A percentile compares a stretch with the other conserved stretches of the same genome.
Evolutionary conservation across 2,797 vertebrate genomes (phyloP).

Genomic region (Sebastes steindachneri): DNA sequence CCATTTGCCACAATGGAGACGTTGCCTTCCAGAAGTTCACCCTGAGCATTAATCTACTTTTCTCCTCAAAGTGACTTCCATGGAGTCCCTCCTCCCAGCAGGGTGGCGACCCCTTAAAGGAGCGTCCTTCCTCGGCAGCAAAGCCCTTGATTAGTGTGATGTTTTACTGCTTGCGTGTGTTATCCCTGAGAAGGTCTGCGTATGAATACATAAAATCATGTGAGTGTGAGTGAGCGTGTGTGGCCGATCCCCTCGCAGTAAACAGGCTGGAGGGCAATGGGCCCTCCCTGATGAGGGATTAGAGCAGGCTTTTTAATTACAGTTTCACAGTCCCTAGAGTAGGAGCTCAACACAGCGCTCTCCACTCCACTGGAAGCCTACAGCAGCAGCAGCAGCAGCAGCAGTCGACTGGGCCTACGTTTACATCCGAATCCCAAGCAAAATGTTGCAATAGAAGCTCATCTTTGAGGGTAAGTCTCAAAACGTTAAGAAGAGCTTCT

Average conservation of each 20-base stretch:
- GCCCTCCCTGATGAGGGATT: conserved; percentile 74
- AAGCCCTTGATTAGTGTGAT: conserved; percentile 48
- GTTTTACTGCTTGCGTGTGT: conserved; percentile 42
- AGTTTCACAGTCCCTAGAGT: conserved; percentile 60
- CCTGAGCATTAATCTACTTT: conserved; percentile 56
- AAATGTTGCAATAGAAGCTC: background rate
- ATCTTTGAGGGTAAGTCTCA: background rate
- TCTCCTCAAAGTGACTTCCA: conserved; percentile 54
- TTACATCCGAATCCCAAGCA: conserved; percentile 11
- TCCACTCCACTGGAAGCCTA: conserved; percentile 31
- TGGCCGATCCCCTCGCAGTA: conserved; percentile 62
- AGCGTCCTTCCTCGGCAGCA: conserved; percentile 6
- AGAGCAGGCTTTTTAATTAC: conserved; percentile 76
- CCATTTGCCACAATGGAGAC: conserved; percentile 12
- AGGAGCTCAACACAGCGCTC: conserved; percentile 44
- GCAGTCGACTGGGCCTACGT: background rate
- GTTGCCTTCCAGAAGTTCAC: conserved; percentile 44
- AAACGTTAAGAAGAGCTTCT: background rate
- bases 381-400: conserved; percentile 24
- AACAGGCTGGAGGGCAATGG: conserved; percentile 69
- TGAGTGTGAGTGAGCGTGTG: conserved; percentile 46
- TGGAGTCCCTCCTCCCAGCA: conserved; percentile 30
- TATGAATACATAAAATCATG: conserved; percentile 47
- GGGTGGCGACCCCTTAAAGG: conserved; percentile 10
- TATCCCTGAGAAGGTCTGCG: conserved; percentile 38